These are phyloP conservation scores for Brachionus koreanus DNA, from an alignment of 1,140 invertebrate species.

Conservation along the genomic window DNA sequence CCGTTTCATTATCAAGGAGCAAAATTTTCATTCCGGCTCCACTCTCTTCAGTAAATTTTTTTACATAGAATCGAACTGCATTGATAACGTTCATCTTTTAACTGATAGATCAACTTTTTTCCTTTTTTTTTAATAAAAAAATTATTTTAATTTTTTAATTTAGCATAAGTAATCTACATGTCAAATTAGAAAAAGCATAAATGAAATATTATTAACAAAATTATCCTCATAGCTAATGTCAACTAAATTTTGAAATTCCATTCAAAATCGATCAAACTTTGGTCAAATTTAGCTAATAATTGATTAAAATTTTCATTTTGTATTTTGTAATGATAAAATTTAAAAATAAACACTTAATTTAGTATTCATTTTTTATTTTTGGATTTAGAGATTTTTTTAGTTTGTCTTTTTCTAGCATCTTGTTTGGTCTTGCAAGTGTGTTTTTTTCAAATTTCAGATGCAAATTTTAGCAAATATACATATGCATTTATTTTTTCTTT, in stretches of 20 bases:
- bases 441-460: neutral
- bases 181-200: neutral
- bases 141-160: neutral
- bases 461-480: neutral
- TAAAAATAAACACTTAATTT: too few relatives aligned
- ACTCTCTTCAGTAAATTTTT: conserved; percentile 94
- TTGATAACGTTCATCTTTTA: conserved; percentile 79
- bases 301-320: too few relatives aligned
- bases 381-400: neutral
- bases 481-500: neutral
- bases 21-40: conserved; percentile 98
- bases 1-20: conserved; percentile 95
- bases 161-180: conserved; percentile 14
- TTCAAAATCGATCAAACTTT: neutral
- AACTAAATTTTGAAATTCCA: neutral
- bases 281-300: neutral
- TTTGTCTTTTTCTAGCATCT: neutral
- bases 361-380: too few relatives aligned
- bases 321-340: too few relatives aligned
- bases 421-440: neutral
- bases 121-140: neutral
- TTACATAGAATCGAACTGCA: conserved; percentile 87
- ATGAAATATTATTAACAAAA: conserved; percentile 24
- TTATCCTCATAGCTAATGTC: neutral
- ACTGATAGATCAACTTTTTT: neutral